phyloP scores from a whole-genome alignment of 2,113 vertebrate species.

The Larimichthys polyactis region DNA sequence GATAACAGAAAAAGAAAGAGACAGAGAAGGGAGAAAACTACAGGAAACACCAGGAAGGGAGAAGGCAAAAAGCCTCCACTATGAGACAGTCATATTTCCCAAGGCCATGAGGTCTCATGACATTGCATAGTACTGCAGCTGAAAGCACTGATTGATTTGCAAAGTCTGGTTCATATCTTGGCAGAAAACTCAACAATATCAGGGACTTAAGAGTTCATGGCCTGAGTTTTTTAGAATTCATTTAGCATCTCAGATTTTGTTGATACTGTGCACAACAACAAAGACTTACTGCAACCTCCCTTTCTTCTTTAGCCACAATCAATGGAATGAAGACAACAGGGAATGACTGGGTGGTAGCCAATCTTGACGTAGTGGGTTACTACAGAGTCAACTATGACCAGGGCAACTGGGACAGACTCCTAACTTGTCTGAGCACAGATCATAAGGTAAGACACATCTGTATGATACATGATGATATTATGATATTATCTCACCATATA shows the following conservation, averaged over 20 bases:
- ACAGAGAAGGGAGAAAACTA: too few species aligned
- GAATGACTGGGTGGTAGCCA: conserved; percentile 86
- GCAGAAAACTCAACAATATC: not conserved
- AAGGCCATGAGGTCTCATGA: not conserved
- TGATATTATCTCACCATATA: not conserved
- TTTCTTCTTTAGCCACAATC: conserved; percentile 41
- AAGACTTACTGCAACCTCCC: not conserved
- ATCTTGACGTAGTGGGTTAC: conserved; percentile 87
- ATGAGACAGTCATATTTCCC: too few species aligned
- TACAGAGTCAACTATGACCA: conserved; percentile 94
- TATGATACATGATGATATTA: not conserved
- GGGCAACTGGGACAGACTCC: conserved; percentile 88
- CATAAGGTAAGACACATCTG: conserved; percentile 52
- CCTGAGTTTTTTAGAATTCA: not conserved
- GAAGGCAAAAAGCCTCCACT: too few species aligned
- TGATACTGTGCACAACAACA: not conserved
- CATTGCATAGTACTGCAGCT: not conserved
- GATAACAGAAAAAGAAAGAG: too few species aligned
- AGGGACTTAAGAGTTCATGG: not conserved
- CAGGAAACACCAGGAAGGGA: too few species aligned
- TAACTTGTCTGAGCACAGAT: conserved; percentile 22
- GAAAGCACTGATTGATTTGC: not conserved
- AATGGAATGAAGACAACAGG: not conserved
- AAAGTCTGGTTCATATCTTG: not conserved
- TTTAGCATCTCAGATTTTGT: not conserved